Evolutionary conservation across 2,113 vertebrate species (phyloP), one percentile per base, ranked within the genome.

Genomic region (Lophotis ruficrista): DNA sequence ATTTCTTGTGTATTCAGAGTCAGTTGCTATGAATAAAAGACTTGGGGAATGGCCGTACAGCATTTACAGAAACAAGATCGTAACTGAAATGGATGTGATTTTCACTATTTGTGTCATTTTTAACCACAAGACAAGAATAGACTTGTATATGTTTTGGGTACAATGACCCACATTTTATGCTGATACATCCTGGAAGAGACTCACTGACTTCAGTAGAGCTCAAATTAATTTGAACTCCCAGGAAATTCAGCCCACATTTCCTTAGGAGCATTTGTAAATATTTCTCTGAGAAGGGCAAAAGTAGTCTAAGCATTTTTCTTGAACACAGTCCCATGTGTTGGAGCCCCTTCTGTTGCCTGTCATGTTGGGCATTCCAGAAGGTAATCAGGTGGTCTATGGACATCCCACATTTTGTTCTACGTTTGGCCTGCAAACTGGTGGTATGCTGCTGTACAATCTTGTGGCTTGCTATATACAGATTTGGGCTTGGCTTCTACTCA

Each of bases 381-480:
- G 54, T 73, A 94, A 92, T 96, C 93, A 90, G 95, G 92, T 96
- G 57, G 86, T 88, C 71, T 90, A 68, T 78, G 71, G 87, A 33
- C 64, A 88, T 96, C 90, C 77, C 92, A 89, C 66, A 91, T 75
- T 92, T 71, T 79, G 71, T 62, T 95, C 73, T 83, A 51, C 0
- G 0, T 92, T 87, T 95, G 71, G 80, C 83, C 83, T 91, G 47
- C 54, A 68, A 71, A 64, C 83, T 84, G 30, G 38, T 93, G 83
- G 90, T 94, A 71, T 37, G 94, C 54, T 95, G 81, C 68, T 88
- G 56, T 56, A 35, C 66, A 96, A 87, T 90, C 86, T 89, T 96
- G 93, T 95, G 96, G 95, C 90, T 96, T 94, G 68, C 95, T 96
- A 28, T 96, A 80, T 80, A 79, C 50, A 4, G 92, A 94, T 95